phyloP scores from a whole-genome alignment of 2,113 vertebrate genomes.

The Gymnarchus niloticus region DNA sequence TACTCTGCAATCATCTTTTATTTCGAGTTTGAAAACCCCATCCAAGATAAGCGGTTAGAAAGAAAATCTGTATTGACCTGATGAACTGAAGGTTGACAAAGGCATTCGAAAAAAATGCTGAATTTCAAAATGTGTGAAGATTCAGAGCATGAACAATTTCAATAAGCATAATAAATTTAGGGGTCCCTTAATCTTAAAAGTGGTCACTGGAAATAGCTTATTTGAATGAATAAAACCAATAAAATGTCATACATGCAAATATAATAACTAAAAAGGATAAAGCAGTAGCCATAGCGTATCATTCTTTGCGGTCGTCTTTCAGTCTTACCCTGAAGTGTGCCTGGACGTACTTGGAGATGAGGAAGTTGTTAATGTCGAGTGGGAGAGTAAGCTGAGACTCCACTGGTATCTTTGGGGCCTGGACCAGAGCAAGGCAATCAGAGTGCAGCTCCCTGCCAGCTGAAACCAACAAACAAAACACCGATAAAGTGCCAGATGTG shows the following conservation, averaged over 20 bases:
- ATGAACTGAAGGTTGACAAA: not conserved
- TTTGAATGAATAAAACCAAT: not conserved
- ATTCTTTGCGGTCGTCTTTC: not conserved
- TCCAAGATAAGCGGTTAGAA: not conserved
- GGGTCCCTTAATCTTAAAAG: not conserved
- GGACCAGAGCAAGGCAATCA: constrained; percentile 64
- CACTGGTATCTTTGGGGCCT: constrained; percentile 72
- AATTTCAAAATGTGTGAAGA: too few relatives aligned
- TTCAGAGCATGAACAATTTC: too few relatives aligned
- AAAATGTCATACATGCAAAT: too few relatives aligned
- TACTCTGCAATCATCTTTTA: not conserved
- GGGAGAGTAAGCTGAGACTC: constrained; percentile 79
- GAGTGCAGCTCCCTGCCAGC: constrained; percentile 49
- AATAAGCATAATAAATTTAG: not conserved
- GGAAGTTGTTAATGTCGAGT: constrained; percentile 90
- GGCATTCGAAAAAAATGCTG: too few relatives aligned
- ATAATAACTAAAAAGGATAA: too few relatives aligned
- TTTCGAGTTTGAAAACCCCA: not conserved
- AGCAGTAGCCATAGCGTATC: not conserved
- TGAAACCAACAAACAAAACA: constrained; percentile 41
- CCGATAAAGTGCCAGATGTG: not conserved
- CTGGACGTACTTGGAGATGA: constrained; percentile 85
- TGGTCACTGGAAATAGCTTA: not conserved
- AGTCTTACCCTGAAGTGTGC: constrained; percentile 80
- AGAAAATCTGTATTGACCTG: not conserved